Evolutionary conservation across 2,113 vertebrate species (phyloP), one percentile per base, ranked within the genome.

Genomic region (Brienomyrus longianalis): DNA sequence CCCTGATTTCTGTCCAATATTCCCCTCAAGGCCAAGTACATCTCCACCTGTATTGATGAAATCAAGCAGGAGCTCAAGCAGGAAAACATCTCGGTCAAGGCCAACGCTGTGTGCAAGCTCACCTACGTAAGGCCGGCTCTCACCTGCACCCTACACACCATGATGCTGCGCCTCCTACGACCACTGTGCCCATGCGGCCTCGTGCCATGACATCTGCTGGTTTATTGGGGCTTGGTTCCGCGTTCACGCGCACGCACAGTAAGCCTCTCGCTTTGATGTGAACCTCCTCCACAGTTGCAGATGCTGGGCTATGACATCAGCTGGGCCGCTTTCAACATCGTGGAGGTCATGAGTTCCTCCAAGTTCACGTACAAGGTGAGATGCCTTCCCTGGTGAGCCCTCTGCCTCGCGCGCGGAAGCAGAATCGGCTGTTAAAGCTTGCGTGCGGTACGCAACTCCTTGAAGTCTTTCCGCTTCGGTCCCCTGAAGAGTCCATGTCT

Each of bases 41-140:
- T 99, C 95, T 99, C 98, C 0, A 98, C 98, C 89, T 99, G 98
- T 95, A 99, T 99, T 0, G 98, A 99, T 2, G 98, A 99, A 93
- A 98, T 99, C 96, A 99, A 99, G 93, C 98, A 99, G 92, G 98
- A 99, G 92, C 96, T 99, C 88, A 99, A 99, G 93, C 98, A 99
- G 93, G 98, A 99, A 92, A 99, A 98, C 95, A 99, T 99, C 2
- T 98, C 98, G 0, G 98, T 99, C 92, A 99, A 99, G 93, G 98
- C 98, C 74, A 99, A 99, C 0, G 98, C 98, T 0, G 98, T 99
- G 90, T 98, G 98, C 97, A 99, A 99, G 92, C 96, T 99, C 91
- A 99, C 98, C 89, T 99, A 99, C 0, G 98, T 99, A 93, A 98
- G 98, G 94, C 59, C 2, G 62, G 5, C 56, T 15, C 39, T 66